Base-by-base conservation (phyloP, 1,140 invertebrate species). In the Lordiphosa clarofinis region DNA sequence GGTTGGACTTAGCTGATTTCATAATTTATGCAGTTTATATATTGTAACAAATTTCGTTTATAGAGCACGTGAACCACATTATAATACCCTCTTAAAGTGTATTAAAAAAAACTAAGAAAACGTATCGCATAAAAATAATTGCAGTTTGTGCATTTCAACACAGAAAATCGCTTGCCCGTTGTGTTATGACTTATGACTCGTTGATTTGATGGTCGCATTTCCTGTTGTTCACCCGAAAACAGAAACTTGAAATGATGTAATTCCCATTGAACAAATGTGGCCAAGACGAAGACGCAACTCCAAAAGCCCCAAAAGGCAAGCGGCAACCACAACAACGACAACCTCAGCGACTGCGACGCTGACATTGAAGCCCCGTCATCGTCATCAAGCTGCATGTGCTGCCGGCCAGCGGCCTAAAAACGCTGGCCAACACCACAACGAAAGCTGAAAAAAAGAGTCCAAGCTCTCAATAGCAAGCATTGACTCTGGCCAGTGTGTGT, bases 381-480 rank as follows among this genome's bases (percentile, higher is more conserved):
- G 53, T 28, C 44, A 24, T 10, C 47, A 12, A 12, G 28, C 28
- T 47, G 38, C 46, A 47, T 52, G 50, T 67, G 28, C 21, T 31
- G 47, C 44, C 69, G 70, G 66, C 60, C 66, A 73, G 70, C 70
- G 70, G 72, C 72, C 72, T 75, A 75, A 73, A 75, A 75, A 75
- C 71, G 57, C 52, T 60, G 42, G 36, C 54, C 53, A 67, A 54
- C 39, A 62, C 47, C 39, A 62, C 47, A 31, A 31, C 43, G 46
- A 66, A 54, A 39, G 39, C 4, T 39, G 44, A 54, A 40, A 53
- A 56, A 72, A 75, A 73, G 65, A 72, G 69, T 63, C 64, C 72
- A 63, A 69, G 69, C 69, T 56, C 59, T 69, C 65, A 69, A 72
- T 72, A 68, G 48, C 64, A 68, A 73, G 53, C 69, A 53, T 75